Conservation (phyloP, 2,888 invertebrate species). For the Melanostoma mellinum region DNA sequence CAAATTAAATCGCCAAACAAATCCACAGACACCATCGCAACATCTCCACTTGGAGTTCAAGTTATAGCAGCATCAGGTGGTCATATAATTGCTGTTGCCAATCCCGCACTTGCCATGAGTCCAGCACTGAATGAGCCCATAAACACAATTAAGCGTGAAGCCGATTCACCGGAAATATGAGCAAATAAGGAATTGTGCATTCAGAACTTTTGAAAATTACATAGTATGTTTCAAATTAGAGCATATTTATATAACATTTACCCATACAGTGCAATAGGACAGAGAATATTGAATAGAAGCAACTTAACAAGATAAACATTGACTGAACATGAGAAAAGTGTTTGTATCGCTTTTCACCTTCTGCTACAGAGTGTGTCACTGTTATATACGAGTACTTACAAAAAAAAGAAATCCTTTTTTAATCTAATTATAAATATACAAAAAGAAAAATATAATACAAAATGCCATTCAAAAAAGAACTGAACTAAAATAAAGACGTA, state of each 20-base stretch:
- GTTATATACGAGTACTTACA: not conserved
- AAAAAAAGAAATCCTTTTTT: not conserved
- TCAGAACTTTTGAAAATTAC: not conserved
- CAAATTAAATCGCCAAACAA: slow-evolving; percentile 68
- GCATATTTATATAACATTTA: slow-evolving; percentile 5
- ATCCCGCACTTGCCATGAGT: slow-evolving; percentile 90
- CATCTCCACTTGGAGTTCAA: slow-evolving; percentile 83
- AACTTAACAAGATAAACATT: slow-evolving; percentile 33
- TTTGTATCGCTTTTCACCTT: slow-evolving; percentile 27
- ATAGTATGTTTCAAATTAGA: not conserved
- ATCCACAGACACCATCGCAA: slow-evolving; percentile 52
- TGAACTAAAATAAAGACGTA: too few relatives aligned
- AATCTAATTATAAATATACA: not conserved
- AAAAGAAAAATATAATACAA: not conserved
- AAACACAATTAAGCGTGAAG: slow-evolving; percentile 79
- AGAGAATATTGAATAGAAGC: not conserved
- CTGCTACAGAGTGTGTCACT: not conserved
- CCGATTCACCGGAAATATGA: slow-evolving; percentile 79
- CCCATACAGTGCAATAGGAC: slow-evolving; percentile 60
- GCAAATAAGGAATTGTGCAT: slow-evolving; percentile 21
- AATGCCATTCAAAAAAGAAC: too few relatives aligned
- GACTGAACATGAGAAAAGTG: slow-evolving; percentile 52
- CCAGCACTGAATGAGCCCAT: slow-evolving; percentile 81
- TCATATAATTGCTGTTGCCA: slow-evolving; percentile 94
- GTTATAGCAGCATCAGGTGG: slow-evolving; percentile 92